A percentile compares a stretch with the other conserved stretches of the same genome.
phyloP scores from a whole-genome alignment of 2,113 vertebrate species.

The Marmota monax region DNA sequence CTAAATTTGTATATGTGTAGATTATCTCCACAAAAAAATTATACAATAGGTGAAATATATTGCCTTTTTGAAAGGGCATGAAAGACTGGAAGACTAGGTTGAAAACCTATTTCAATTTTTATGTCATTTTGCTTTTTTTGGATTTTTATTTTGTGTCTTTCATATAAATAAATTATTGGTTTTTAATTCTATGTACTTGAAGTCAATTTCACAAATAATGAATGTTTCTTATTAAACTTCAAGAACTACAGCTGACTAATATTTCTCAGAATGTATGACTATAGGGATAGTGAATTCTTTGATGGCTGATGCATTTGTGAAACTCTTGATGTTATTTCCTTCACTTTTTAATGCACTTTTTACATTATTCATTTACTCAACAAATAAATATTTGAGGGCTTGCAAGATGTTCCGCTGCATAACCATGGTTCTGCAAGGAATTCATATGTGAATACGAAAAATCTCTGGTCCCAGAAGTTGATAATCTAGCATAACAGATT shows the following conservation, averaged over 20 bases:
- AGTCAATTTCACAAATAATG: neutral
- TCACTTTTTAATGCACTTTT: constrained; percentile 40
- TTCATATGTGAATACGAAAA: constrained; percentile 13
- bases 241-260: neutral
- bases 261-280: neutral
- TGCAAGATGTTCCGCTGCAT: constrained; percentile 57
- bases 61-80: neutral
- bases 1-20: neutral
- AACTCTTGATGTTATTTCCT: neutral
- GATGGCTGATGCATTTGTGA: constrained; percentile 44
- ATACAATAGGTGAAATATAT: neutral
- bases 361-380: constrained; percentile 66
- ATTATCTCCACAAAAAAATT: neutral
- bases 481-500: neutral
- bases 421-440: constrained; percentile 2
- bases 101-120: neutral
- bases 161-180: neutral
- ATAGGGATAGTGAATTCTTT: neutral
- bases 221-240: neutral
- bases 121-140: neutral
- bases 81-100: neutral
- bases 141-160: neutral
- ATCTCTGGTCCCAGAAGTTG: neutral
- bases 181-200: neutral
- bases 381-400: constrained; percentile 70